These are phyloP conservation scores for Drymonia ruficornis DNA, from an alignment of 2,888 invertebrate species.

Conservation along the genomic window DNA sequence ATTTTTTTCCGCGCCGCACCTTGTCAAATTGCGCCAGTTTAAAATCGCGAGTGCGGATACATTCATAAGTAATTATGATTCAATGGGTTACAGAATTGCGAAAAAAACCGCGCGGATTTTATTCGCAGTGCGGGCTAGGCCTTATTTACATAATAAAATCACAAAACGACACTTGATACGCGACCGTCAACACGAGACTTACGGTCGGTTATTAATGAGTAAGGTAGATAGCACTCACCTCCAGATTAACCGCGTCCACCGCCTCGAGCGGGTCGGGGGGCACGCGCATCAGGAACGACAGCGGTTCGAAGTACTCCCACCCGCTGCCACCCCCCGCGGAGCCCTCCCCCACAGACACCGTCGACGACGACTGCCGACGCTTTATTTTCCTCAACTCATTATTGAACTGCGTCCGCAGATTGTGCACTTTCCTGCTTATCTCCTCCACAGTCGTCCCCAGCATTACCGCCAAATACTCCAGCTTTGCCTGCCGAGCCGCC, in stretches of 20 bases:
- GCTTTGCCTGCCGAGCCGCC: constrained; percentile 53
- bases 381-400: constrained; percentile 75
- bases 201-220: too few relatives aligned
- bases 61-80: too few relatives aligned
- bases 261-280: constrained; percentile 57
- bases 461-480: constrained; percentile 64
- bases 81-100: too few relatives aligned
- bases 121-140: too few relatives aligned
- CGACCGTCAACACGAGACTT: too few relatives aligned
- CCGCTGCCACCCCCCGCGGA: constrained; percentile 51
- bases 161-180: too few relatives aligned
- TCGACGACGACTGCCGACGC: constrained; percentile 48
- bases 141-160: too few relatives aligned
- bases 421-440: constrained; percentile 73
- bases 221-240: constrained; percentile 51
- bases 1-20: too few relatives aligned
- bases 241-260: constrained; percentile 68
- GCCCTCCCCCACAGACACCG: constrained; percentile 27
- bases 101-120: too few relatives aligned
- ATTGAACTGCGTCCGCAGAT: constrained; percentile 73
- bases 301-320: constrained; percentile 77
- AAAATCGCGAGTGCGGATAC: too few relatives aligned
- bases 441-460: constrained; percentile 70
- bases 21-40: too few relatives aligned
- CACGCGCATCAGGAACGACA: constrained; percentile 63